Conservation (phyloP, 2,797 vertebrate species). For the Megaceryle alcyon region DNA sequence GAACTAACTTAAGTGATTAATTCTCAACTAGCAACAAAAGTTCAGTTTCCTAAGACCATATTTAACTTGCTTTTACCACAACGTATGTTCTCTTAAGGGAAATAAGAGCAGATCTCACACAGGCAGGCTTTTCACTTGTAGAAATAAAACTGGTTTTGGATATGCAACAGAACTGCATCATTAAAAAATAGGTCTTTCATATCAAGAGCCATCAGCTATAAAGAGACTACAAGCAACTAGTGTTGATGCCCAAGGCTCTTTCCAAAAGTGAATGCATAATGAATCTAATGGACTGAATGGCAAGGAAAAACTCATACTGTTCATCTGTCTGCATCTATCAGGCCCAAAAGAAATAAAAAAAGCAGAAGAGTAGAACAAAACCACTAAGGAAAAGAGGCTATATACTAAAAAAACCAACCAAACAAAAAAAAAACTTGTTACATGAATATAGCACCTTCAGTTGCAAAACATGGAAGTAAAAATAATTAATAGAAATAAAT, state of each 20-base stretch:
- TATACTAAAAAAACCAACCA: neutral
- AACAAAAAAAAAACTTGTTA: too few relatives aligned
- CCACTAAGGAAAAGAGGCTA: neutral
- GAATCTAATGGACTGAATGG: conserved; percentile 10
- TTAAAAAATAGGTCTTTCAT: conserved; percentile 15
- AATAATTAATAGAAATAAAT: neutral
- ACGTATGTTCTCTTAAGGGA: neutral
- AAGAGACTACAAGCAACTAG: neutral
- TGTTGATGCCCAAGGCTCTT: conserved; percentile 39
- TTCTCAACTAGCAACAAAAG: neutral
- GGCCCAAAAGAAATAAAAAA: neutral
- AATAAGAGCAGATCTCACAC: neutral
- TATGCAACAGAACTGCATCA: neutral
- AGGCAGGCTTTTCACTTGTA: neutral
- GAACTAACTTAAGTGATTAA: neutral
- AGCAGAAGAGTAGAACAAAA: neutral
- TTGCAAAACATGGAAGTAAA: neutral
- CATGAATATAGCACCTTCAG: neutral
- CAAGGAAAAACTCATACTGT: neutral
- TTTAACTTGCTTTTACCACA: neutral
- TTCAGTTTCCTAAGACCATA: neutral
- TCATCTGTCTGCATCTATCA: neutral
- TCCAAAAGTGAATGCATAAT: neutral
- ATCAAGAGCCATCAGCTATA: neutral
- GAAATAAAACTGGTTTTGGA: neutral